A percentile compares a stretch with the other conserved stretches of the same genome.
phyloP scores from a whole-genome alignment of 2,113 vertebrate genomes.

The Sminthopsis crassicaudata region DNA sequence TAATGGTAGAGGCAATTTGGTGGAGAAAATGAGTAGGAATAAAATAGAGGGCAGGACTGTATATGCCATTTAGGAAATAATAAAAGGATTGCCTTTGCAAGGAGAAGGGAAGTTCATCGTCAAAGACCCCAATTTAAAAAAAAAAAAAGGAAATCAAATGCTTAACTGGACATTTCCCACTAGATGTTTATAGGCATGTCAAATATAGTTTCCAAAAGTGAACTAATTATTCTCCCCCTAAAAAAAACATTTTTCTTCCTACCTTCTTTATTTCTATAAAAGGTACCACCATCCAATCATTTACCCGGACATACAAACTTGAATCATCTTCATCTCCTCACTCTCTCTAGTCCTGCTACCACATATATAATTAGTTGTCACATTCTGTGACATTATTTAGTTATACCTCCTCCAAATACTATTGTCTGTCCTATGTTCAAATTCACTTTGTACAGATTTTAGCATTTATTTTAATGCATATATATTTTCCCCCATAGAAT shows the following conservation, averaged over 20 bases:
- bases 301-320: not conserved
- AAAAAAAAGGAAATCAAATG: not conserved
- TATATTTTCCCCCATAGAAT: not conserved
- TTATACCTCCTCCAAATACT: not conserved
- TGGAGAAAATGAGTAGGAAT: not conserved
- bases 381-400: not conserved
- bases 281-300: not conserved
- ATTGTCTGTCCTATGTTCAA: not conserved
- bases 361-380: not conserved
- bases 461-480: not conserved
- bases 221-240: not conserved
- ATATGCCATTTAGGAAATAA: too few relatives aligned
- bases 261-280: not conserved
- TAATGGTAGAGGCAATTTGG: too few relatives aligned
- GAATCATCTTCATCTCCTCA: not conserved
- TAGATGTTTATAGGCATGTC: not conserved
- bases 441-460: not conserved
- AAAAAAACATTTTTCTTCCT: not conserved
- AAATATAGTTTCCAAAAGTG: not conserved
- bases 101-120: not conserved
- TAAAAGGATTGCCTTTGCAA: not conserved
- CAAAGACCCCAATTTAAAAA: not conserved
- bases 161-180: not conserved
- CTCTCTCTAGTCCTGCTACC: not conserved
- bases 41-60: too few relatives aligned